These are phyloP conservation scores for Oscheius sp. DNA, from an alignment of 2,888 invertebrate genomes.

Conservation along the genomic window DNA sequence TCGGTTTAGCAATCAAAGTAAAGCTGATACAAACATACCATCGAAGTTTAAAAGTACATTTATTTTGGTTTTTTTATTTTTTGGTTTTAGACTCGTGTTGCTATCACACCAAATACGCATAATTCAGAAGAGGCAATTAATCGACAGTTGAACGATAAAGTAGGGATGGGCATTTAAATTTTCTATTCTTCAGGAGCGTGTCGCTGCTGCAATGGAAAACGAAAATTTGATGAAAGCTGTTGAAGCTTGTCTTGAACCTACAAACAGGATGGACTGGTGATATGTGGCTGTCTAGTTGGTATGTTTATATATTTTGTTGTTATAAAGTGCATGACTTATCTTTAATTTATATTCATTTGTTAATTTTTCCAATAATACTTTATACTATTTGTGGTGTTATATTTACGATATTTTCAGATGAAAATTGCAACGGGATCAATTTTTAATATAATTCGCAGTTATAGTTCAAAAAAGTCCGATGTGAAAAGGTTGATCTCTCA, in stretches of 20 bases:
- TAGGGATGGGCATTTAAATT: not conserved
- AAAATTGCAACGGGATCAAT: not conserved
- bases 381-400: not conserved
- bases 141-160: slow-evolving; percentile 91
- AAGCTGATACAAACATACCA: slow-evolving; percentile 87
- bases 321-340: not conserved
- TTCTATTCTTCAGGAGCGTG: slow-evolving; percentile 79
- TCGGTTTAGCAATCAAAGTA: slow-evolving; percentile 89
- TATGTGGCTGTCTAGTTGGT: slow-evolving; percentile 17
- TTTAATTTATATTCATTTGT: not conserved
- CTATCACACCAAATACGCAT: slow-evolving; percentile 85
- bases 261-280: no score
- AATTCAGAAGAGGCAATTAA: slow-evolving; percentile 89
- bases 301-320: slow-evolving; percentile 9
- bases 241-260: slow-evolving; percentile 85
- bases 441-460: not conserved
- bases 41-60: slow-evolving; percentile 71
- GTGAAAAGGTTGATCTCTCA: slow-evolving; percentile 2
- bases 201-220: slow-evolving; percentile 96
- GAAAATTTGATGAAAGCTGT: slow-evolving; percentile 88
- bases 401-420: not conserved
- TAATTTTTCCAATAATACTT: not conserved
- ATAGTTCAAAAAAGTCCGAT: not conserved
- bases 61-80: not conserved
- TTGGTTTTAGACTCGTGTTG: slow-evolving; percentile 51